These are phyloP conservation scores for Dromococcyx pavoninus DNA, from an alignment of 2,797 vertebrate genomes.

Conservation along the genomic window DNA sequence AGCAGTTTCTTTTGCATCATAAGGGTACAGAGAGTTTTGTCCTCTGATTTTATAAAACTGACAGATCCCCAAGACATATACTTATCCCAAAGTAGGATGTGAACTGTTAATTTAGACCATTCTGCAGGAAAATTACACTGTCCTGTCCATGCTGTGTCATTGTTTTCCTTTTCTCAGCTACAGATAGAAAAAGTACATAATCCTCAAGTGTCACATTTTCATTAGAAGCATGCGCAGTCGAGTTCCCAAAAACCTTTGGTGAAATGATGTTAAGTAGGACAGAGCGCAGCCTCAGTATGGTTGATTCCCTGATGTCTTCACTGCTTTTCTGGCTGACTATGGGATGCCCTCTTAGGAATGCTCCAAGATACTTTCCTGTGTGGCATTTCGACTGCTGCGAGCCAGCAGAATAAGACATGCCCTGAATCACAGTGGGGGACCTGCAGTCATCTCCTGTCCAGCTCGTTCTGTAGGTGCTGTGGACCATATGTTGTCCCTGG, in stretches of 20 bases:
- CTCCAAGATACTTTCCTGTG: not conserved
- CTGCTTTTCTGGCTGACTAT: not conserved
- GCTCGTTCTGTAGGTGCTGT: not conserved
- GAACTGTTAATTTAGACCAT: not conserved
- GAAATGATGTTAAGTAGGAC: not conserved
- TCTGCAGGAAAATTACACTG: not conserved
- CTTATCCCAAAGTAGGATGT: not conserved
- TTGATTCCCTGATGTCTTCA: not conserved
- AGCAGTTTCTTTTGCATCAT: not conserved
- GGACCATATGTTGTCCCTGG: conserved; percentile 35
- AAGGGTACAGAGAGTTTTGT: not conserved
- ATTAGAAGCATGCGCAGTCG: not conserved
- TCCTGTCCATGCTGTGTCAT: not conserved
- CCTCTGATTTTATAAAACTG: not conserved
- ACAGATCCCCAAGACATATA: not conserved
- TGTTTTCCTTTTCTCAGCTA: not conserved
- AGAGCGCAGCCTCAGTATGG: not conserved
- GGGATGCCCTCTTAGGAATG: not conserved
- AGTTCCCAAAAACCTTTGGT: not conserved
- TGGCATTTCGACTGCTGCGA: not conserved
- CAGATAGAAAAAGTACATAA: not conserved
- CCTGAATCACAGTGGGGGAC: not conserved
- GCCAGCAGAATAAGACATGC: not conserved
- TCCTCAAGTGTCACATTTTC: not conserved
- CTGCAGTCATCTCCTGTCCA: not conserved